Base-by-base conservation (phyloP, 2,888 invertebrate genomes). In the Synanthedon formicaeformis region DNA sequence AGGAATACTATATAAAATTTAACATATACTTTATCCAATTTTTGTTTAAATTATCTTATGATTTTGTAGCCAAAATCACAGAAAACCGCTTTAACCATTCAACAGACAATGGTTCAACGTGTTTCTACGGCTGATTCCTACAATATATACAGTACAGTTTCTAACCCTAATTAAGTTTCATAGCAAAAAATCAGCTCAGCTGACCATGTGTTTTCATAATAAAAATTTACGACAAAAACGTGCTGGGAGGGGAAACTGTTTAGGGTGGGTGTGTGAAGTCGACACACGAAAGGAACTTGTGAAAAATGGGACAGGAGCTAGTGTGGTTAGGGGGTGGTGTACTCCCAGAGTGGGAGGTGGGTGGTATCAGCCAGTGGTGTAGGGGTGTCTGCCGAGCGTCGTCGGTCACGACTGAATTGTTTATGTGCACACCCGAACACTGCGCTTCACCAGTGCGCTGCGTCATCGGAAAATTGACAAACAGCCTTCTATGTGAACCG, bases 401-500 rank as follows among this genome's bases (percentile, higher is more conserved):
- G 61, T 57, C 62, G 63, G 55, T 62, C 68, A 67, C 67, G 67
- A 65, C 71, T 69, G 67, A 71, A 74, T 74, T 78, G 80, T 80
- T 83, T 82, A 81, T 80, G 74, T 79, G 76, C 73, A 78, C 73
- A 73, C 67, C 65, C 72, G 66, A 72, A 67, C 73, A 68, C 66
- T 73, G 71, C 69, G 73, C 75, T 78, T 69, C 73, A 75, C 77
- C 73, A 79, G 69, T 67, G 63, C 62, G 75, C 79, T 76, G 73
- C 73, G 81, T 81, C 81, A 82, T 78, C 75, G 70, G 67, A 62
- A 81, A 77, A 79, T 79, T 77, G 75, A 78, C 77, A 79, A 81
- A 81, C 73, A 80, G 73, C 69, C 64, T 69, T 66, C 70, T 73
- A 71, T 69, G 64, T 64, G 12, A 14, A 45, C 57, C 54, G 45